Conservation (phyloP, 2,113 vertebrate species). For the Acanthochromis polyacanthus region DNA sequence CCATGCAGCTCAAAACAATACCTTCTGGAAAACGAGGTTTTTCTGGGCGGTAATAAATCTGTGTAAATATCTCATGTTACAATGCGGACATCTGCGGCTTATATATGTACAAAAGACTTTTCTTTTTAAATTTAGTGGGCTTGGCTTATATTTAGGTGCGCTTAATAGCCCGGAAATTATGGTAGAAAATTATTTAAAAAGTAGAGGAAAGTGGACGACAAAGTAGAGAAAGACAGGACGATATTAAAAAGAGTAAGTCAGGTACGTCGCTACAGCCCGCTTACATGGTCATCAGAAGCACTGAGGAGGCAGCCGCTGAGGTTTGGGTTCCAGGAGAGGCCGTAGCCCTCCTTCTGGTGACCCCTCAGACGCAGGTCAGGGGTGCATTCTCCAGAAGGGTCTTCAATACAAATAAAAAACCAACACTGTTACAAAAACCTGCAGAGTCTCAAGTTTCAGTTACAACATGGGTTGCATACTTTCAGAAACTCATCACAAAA, state of each 20-base stretch:
- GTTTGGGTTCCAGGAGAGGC: conserved; percentile 98
- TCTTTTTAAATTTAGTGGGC: too few relatives aligned
- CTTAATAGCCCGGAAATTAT: too few relatives aligned
- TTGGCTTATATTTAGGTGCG: too few relatives aligned
- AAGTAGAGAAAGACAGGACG: neutral
- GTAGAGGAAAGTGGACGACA: neutral
- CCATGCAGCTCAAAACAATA: too few relatives aligned
- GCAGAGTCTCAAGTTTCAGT: neutral
- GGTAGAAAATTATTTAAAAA: too few relatives aligned
- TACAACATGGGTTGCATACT: neutral
- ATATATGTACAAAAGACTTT: too few relatives aligned
- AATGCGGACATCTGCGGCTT: too few relatives aligned
- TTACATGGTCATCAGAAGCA: conserved; percentile 97
- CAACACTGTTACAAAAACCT: neutral
- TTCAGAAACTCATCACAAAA: neutral
- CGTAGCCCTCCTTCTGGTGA: conserved; percentile 98
- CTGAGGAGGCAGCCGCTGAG: conserved; percentile 96
- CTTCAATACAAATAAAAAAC: conserved; percentile 70
- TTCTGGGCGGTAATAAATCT: too few relatives aligned
- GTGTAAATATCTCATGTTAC: too few relatives aligned
- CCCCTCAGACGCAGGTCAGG: conserved; percentile 96
- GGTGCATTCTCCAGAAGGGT: conserved; percentile 97
- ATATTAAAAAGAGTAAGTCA: neutral
- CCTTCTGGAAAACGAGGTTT: too few relatives aligned
- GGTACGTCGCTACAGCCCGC: conserved; percentile 22